Percentiles rank a stretch among this genome's conserved stretches.
Conservation (phyloP, 2,888 invertebrate species). For the Mythimna impura region DNA sequence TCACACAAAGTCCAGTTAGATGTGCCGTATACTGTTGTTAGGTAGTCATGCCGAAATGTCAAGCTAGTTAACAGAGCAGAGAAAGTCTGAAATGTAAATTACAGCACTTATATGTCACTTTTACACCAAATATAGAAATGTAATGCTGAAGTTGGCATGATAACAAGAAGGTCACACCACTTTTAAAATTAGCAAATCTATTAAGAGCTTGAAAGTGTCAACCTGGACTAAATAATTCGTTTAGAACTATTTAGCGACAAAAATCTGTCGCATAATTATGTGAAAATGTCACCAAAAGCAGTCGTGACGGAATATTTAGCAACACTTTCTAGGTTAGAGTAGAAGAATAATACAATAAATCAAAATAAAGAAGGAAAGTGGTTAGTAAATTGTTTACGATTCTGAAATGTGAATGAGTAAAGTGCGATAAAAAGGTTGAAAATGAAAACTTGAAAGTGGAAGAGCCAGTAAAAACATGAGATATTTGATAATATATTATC, state of each 20-base stretch:
- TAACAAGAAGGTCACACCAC: slow-evolving; percentile 25
- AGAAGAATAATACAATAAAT: slow-evolving; percentile 34
- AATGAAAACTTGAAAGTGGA: too few species aligned
- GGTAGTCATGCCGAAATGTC: slow-evolving; percentile 1
- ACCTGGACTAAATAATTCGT: slow-evolving; percentile 49
- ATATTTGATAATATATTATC: too few species aligned
- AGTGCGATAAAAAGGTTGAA: too few species aligned
- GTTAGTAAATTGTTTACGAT: not conserved
- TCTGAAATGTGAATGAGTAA: not conserved
- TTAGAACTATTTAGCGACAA: slow-evolving; percentile 49
- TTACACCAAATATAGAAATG: slow-evolving; percentile 40
- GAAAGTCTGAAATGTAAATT: slow-evolving; percentile 34
- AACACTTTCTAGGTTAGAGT: slow-evolving; percentile 67
- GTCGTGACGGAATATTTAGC: slow-evolving; percentile 72
- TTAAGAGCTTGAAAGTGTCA: slow-evolving; percentile 56
- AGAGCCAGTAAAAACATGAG: too few species aligned
- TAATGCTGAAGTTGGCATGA: slow-evolving; percentile 11
- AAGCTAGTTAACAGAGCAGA: slow-evolving; percentile 28
- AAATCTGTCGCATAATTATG: slow-evolving; percentile 65
- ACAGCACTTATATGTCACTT: slow-evolving; percentile 8
- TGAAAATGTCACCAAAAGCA: slow-evolving; percentile 61
- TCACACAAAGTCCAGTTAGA: slow-evolving; percentile 30
- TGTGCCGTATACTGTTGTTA: slow-evolving; percentile 1
- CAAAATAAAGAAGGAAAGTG: slow-evolving; percentile 42
- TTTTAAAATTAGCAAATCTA: slow-evolving; percentile 53